Evolutionary conservation across 2,113 vertebrate species (phyloP).

Genomic region (Glaucidium brasilianum): DNA sequence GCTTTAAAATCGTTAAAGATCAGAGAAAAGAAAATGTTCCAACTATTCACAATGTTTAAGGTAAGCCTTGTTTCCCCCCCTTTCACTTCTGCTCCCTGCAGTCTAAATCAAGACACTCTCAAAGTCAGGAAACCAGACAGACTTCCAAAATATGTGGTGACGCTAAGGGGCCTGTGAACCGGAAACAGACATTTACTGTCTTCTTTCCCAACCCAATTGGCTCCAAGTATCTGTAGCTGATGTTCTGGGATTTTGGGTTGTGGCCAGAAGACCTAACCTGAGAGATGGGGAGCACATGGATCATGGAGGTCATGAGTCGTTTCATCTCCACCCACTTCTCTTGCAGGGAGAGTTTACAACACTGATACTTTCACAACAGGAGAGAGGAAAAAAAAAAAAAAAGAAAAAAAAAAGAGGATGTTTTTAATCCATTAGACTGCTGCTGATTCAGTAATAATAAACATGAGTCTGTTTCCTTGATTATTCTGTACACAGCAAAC

Average conservation of each 20-base stretch:
- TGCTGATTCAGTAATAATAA: slow-evolving; percentile 77
- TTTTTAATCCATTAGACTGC: slow-evolving; percentile 73
- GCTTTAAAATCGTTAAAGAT: not conserved
- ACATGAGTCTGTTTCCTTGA: slow-evolving; percentile 78
- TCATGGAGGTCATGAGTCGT: slow-evolving; percentile 31
- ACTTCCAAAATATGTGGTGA: slow-evolving; percentile 77
- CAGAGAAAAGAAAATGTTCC: not conserved
- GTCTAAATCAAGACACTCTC: slow-evolving; percentile 76
- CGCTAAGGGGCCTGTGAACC: slow-evolving; percentile 69
- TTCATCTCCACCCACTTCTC: slow-evolving; percentile 49
- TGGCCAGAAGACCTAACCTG: slow-evolving; percentile 65
- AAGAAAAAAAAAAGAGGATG: slow-evolving; percentile 67
- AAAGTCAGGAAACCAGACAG: slow-evolving; percentile 80
- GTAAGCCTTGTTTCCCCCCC: slow-evolving; percentile 37
- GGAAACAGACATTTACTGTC: slow-evolving; percentile 74
- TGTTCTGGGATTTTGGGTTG: slow-evolving; percentile 25
- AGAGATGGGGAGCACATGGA: not conserved
- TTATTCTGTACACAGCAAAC: slow-evolving; percentile 76
- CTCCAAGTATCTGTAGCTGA: slow-evolving; percentile 59
- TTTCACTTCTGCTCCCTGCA: slow-evolving; percentile 43
- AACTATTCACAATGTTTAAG: not conserved
- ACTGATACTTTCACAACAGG: slow-evolving; percentile 67
- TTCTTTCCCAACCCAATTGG: slow-evolving; percentile 62
- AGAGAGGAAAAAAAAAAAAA: slow-evolving; percentile 21
- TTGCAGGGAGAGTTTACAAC: slow-evolving; percentile 55